Percentiles rank a stretch among this genome's conserved stretches.
phyloP scores from a whole-genome alignment of 1,140 invertebrate species.

The Schmidtea mediterranea region DNA sequence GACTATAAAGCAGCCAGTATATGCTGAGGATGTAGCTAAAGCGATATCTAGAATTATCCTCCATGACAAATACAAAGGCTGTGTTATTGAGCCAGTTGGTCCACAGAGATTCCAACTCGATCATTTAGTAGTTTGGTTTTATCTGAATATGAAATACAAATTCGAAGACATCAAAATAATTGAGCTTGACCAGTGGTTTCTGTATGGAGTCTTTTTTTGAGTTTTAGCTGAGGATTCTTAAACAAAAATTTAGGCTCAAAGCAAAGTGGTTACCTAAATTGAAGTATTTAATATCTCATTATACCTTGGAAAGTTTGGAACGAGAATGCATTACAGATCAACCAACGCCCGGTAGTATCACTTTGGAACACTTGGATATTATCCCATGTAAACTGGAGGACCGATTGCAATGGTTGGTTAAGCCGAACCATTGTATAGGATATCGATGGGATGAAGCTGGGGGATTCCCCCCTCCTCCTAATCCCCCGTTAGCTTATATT shows the following conservation, averaged over 20 bases:
- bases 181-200: neutral
- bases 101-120: slow-evolving; percentile 3
- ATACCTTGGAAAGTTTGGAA: neutral
- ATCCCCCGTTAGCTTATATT: neutral
- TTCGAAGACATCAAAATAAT: neutral
- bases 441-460: neutral
- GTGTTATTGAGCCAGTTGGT: slow-evolving; percentile 71
- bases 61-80: slow-evolving; percentile 47
- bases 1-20: neutral
- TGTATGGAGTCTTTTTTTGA: neutral
- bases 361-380: neutral
- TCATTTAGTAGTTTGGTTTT: neutral
- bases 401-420: neutral
- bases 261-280: no score
- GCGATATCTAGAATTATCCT: slow-evolving; percentile 30
- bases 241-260: no score
- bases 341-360: neutral
- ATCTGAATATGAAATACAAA: slow-evolving; percentile 19
- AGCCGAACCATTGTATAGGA: neutral
- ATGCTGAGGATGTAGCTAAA: neutral
- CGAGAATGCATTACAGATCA: neutral
- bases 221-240: no score
- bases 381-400: neutral
- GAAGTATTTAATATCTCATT: neutral
- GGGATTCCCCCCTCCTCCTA: neutral